Evolutionary conservation across 2,113 vertebrate genomes (phyloP).

Genomic region (Pseudois nayaur): DNA sequence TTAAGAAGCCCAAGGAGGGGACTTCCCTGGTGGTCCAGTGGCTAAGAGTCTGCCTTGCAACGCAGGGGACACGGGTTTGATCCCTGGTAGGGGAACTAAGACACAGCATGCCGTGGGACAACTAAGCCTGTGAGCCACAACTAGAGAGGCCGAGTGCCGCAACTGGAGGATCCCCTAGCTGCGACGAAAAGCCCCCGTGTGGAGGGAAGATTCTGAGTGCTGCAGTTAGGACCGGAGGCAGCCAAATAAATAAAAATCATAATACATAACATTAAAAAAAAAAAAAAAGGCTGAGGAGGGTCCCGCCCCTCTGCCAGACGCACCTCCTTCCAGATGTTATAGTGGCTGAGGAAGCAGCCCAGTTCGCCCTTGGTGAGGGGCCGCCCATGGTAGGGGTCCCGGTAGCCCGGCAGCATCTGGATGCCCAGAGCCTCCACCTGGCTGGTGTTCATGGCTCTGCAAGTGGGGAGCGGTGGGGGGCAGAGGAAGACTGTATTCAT

Average conservation of each 20-base stretch:
- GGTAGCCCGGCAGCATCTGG: constrained; percentile 93
- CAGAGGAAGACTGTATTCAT: neutral
- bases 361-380: constrained; percentile 93
- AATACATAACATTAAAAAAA: neutral
- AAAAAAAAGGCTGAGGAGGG: neutral
- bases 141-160: rapidly evolving
- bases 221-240: neutral
- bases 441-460: constrained; percentile 90
- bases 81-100: neutral
- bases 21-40: neutral
- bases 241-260: neutral
- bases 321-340: constrained; percentile 93
- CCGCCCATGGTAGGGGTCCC: constrained; percentile 91
- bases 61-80: neutral
- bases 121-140: neutral
- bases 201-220: neutral
- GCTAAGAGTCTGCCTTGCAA: neutral
- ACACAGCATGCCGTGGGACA: neutral
- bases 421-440: constrained; percentile 87
- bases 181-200: neutral
- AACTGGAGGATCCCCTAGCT: neutral
- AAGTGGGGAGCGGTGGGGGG: neutral
- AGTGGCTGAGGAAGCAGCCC: constrained; percentile 95
- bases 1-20: neutral
- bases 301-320: neutral